Percentiles rank a stretch among this genome's conserved stretches.
Conservation (phyloP, 2,113 vertebrate species). For the Catharus bicknelli region DNA sequence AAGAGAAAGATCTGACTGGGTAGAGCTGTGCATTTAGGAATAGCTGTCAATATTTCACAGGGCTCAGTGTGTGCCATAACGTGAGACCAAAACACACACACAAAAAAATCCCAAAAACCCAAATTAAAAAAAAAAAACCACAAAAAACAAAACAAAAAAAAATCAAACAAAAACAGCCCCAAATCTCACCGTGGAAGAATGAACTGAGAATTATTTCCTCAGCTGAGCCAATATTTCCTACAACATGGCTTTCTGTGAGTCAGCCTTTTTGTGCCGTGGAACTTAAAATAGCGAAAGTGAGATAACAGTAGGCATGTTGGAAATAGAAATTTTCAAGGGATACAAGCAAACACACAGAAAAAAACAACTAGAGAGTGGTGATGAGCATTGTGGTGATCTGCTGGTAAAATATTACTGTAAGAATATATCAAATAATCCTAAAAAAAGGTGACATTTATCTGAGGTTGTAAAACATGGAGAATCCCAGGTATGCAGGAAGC, state of each 20-base stretch:
- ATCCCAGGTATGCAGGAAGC: not conserved
- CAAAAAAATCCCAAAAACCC: not conserved
- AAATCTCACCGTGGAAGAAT: conserved; percentile 11
- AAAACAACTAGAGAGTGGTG: not conserved
- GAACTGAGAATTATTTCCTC: conserved; percentile 59
- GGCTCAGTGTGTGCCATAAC: not conserved
- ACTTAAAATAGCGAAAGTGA: conserved; percentile 63
- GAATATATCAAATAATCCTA: not conserved
- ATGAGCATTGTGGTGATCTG: not conserved
- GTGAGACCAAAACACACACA: not conserved
- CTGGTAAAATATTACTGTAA: not conserved
- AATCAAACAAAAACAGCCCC: not conserved
- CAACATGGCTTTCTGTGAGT: conserved; percentile 51
- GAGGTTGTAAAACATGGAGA: not conserved
- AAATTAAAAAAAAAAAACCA: not conserved
- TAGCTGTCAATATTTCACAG: not conserved
- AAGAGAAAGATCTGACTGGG: not conserved
- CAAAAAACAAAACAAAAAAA: not conserved
- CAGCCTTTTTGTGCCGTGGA: conserved; percentile 61
- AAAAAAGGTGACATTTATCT: not conserved
- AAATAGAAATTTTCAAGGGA: conserved; percentile 41
- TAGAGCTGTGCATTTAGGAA: not conserved
- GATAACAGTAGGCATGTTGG: conserved; percentile 37
- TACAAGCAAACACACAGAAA: not conserved
- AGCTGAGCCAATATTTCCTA: conserved; percentile 59